Conservation (phyloP, 1,140 invertebrate species). For the Geopemphigus sp. region DNA sequence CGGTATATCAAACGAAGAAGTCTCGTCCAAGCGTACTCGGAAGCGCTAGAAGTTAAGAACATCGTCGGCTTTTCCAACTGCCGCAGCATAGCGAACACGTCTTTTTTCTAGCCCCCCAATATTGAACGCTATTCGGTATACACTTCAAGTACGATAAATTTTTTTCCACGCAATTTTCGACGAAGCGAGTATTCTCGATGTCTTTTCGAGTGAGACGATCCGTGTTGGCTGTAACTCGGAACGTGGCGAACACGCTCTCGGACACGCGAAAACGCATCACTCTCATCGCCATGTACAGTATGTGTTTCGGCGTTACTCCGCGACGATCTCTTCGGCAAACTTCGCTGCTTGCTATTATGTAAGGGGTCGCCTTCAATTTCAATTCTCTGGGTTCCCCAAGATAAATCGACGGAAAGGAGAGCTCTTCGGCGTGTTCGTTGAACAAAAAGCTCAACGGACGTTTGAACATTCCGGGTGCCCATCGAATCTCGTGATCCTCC, state of each 20-base stretch:
- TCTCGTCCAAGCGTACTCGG: background rate
- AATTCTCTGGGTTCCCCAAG: too few species aligned
- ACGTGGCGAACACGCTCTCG: background rate
- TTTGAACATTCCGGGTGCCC: too few species aligned
- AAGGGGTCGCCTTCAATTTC: too few species aligned
- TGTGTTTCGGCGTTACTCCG: too few species aligned
- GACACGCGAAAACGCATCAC: background rate
- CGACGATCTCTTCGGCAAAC: too few species aligned
- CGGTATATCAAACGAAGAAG: too few species aligned
- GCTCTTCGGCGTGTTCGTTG: too few species aligned
- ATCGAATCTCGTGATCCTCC: too few species aligned
- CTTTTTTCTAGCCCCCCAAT: slow-evolving; percentile 6
- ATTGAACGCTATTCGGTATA: background rate
- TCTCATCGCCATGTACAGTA: background rate
- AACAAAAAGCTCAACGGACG: too few species aligned
- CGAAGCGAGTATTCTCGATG: background rate
- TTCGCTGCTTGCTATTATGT: too few species aligned
- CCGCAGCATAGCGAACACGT: background rate
- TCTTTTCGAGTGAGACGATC: background rate
- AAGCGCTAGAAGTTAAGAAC: background rate
- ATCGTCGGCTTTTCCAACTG: background rate
- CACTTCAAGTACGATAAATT: background rate
- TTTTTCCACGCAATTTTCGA: background rate
- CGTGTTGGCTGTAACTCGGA: background rate
- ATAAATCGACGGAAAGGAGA: too few species aligned